phyloP scores from a whole-genome alignment of 2,888 invertebrate species.

The Nycteola revayana region DNA sequence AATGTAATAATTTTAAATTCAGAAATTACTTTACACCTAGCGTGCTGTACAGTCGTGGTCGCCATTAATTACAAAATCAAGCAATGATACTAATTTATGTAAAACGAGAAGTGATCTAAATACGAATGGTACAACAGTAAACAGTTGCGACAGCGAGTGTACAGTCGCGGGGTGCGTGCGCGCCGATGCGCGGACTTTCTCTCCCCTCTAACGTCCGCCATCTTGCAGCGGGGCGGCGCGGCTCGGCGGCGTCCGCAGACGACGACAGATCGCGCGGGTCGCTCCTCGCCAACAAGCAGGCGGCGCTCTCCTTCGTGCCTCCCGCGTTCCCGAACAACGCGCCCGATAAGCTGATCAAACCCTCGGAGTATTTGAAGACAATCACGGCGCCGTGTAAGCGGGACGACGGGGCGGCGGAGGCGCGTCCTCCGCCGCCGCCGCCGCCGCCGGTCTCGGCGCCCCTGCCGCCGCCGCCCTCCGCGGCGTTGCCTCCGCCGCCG shows the following conservation, averaged over 20 bases:
- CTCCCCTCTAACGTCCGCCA: slow-evolving; percentile 52
- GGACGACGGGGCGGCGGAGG: slow-evolving; percentile 82
- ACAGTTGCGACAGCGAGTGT: slow-evolving; percentile 28
- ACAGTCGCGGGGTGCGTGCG: slow-evolving; percentile 51
- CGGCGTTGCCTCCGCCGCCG: slow-evolving; percentile 61
- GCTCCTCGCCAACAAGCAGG: slow-evolving; percentile 91
- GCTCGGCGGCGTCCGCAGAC: slow-evolving; percentile 67
- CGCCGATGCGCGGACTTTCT: slow-evolving; percentile 69
- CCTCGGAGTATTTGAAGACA: slow-evolving; percentile 94
- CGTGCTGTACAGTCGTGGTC: slow-evolving; percentile 16
- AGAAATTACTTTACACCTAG: no score
- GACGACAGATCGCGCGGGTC: slow-evolving; percentile 79
- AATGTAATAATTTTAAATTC: no score
- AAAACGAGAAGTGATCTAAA: slow-evolving; percentile 21
- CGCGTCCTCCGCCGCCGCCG: slow-evolving; percentile 82
- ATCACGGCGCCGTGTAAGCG: slow-evolving; percentile 85
- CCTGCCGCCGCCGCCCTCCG: slow-evolving; percentile 62
- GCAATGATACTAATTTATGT: slow-evolving; percentile 24
- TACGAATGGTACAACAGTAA: slow-evolving; percentile 17
- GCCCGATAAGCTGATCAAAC: slow-evolving; percentile 93
- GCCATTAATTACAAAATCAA: slow-evolving; percentile 7
- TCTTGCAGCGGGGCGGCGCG: slow-evolving; percentile 73
- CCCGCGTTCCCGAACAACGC: slow-evolving; percentile 93
- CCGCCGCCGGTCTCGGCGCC: slow-evolving; percentile 62
- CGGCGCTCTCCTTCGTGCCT: slow-evolving; percentile 94